Evolutionary conservation across 2,113 vertebrate species (phyloP).

Genomic region (Montifringilla adamsi): DNA sequence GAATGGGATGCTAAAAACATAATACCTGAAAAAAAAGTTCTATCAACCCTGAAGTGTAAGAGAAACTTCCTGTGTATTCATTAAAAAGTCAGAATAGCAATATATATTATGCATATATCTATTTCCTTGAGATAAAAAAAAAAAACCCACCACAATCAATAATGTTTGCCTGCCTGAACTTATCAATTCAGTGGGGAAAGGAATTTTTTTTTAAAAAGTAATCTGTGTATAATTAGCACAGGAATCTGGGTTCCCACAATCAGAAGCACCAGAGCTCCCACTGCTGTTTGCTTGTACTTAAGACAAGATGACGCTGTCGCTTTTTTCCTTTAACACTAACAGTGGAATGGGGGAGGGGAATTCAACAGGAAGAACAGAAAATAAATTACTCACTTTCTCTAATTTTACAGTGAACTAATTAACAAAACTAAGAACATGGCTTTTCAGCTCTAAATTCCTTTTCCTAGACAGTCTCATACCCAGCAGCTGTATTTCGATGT

Average conservation of each 20-base stretch:
- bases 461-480: neutral
- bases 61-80: neutral
- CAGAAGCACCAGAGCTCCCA: conserved; percentile 55
- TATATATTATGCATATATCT: neutral
- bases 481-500: neutral
- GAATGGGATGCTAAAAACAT: neutral
- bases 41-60: neutral
- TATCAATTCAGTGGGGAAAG: neutral
- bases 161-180: neutral
- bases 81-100: neutral
- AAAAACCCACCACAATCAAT: neutral
- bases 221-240: neutral
- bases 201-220: neutral
- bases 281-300: conserved; percentile 38
- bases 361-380: conserved; percentile 16
- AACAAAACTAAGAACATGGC: neutral
- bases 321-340: conserved; percentile 37
- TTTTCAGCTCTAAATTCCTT: neutral
- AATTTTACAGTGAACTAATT: neutral
- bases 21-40: neutral
- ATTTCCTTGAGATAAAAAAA: neutral
- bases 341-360: conserved; percentile 35
- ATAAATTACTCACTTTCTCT: neutral
- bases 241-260: neutral
- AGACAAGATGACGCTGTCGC: conserved; percentile 62